Percentiles rank a stretch among this genome's conserved stretches.
These are phyloP conservation scores for Andrena bucephala DNA, from an alignment of 2,888 invertebrate genomes.

Conservation along the genomic window DNA sequence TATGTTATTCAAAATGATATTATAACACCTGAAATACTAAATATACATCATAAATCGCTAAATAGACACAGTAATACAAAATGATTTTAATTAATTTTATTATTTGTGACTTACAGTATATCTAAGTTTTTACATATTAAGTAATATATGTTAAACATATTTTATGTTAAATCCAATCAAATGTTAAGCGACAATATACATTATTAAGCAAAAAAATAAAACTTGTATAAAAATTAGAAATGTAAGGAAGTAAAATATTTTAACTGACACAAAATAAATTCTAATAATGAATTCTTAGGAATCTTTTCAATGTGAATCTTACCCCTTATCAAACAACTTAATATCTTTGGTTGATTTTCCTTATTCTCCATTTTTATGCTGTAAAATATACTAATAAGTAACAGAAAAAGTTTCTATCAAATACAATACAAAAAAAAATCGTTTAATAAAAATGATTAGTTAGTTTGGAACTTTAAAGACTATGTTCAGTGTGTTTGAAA, in stretches of 20 bases:
- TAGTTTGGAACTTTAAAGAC: slow-evolving; percentile 14
- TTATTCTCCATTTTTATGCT: slow-evolving; percentile 57
- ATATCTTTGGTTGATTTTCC: slow-evolving; percentile 58
- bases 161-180: neutral
- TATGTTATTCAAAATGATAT: neutral
- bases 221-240: no score
- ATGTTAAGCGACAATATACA: neutral
- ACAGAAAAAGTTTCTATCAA: slow-evolving; percentile 9
- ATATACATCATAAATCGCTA: neutral
- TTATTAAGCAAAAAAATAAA: neutral
- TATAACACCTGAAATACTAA: no score
- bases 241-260: neutral
- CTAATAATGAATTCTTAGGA: neutral
- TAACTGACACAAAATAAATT: slow-evolving; percentile 1
- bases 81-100: slow-evolving; percentile 15
- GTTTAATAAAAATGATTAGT: neutral
- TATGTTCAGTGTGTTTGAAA: slow-evolving; percentile 30
- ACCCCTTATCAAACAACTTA: slow-evolving; percentile 70
- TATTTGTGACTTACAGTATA: neutral
- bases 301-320: slow-evolving; percentile 25
- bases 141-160: neutral
- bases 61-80: slow-evolving; percentile 2
- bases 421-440: slow-evolving; percentile 28
- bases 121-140: neutral
- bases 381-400: slow-evolving; percentile 2